phyloP scores from a whole-genome alignment of 2,797 vertebrate species.

The Cyprinodon diabolis region DNA sequence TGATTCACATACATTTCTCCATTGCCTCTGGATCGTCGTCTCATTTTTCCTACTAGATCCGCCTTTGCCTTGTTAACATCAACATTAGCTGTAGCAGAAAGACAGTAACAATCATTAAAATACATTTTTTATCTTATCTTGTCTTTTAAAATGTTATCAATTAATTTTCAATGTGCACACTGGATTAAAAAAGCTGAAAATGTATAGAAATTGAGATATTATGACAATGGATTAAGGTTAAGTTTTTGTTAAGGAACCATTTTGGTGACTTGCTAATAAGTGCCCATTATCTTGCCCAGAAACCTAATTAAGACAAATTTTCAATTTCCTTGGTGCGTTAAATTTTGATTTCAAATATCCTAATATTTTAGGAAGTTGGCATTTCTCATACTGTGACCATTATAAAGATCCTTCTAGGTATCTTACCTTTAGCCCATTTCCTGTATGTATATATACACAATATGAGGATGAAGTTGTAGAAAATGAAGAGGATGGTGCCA shows the following conservation, averaged over 20 bases:
- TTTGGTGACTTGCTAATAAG: neutral
- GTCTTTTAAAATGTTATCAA: neutral
- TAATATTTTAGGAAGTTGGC: no score
- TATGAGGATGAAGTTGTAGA: constrained; percentile 5
- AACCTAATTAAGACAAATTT: neutral
- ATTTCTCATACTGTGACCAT: no score
- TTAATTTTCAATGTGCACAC: neutral
- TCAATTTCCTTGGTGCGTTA: neutral
- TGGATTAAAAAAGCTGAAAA: neutral
- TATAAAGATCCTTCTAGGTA: neutral
- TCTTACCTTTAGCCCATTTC: neutral
- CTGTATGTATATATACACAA: neutral
- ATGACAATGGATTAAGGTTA: neutral
- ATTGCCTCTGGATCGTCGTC: neutral
- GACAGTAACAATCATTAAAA: neutral
- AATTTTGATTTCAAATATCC: no score
- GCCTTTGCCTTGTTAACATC: neutral
- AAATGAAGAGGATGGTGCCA: neutral
- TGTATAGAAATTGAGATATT: no score
- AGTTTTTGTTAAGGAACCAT: neutral
- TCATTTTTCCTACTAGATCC: neutral
- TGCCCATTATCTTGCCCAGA: neutral
- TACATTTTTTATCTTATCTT: neutral
- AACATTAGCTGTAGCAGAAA: neutral
- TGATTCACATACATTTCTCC: neutral